phyloP scores from a whole-genome alignment of 2,888 invertebrate species.

The Brenthis ino region DNA sequence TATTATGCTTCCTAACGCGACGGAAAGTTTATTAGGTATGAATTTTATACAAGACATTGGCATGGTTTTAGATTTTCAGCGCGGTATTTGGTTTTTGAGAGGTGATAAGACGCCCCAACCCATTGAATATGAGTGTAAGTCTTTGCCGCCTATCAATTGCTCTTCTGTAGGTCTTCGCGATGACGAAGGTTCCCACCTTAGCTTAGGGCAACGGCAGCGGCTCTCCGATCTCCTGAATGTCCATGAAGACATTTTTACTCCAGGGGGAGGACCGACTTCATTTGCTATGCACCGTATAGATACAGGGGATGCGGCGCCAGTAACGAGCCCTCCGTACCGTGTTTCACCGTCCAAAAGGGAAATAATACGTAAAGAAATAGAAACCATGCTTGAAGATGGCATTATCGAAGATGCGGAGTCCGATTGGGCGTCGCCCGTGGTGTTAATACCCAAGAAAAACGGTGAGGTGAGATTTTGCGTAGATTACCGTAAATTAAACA shows the following conservation, averaged over 20 bases:
- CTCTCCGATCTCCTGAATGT: slow-evolving; percentile 14
- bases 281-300: slow-evolving; percentile 44
- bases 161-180: slow-evolving; percentile 18
- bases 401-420: slow-evolving; percentile 50
- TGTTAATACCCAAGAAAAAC: slow-evolving; percentile 13
- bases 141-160: neutral
- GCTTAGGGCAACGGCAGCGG: slow-evolving; percentile 1
- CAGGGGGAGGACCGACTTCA: slow-evolving; percentile 34
- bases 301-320: slow-evolving; percentile 45
- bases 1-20: slow-evolving; percentile 6
- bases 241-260: slow-evolving; percentile 29
- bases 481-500: slow-evolving; percentile 16
- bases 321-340: slow-evolving; percentile 49
- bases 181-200: slow-evolving; percentile 28
- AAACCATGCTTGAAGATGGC: slow-evolving; percentile 44
- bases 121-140: slow-evolving; percentile 1
- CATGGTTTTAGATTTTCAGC: slow-evolving; percentile 3
- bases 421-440: slow-evolving; percentile 27
- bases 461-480: slow-evolving; percentile 12
- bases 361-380: slow-evolving; percentile 45
- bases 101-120: slow-evolving; percentile 1
- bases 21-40: slow-evolving; percentile 1
- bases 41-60: slow-evolving; percentile 4
- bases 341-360: slow-evolving; percentile 45
- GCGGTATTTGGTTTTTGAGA: slow-evolving; percentile 4